Evolutionary conservation across 2,888 invertebrate genomes (phyloP).

Genomic region (Digitonthophagus gazella): DNA sequence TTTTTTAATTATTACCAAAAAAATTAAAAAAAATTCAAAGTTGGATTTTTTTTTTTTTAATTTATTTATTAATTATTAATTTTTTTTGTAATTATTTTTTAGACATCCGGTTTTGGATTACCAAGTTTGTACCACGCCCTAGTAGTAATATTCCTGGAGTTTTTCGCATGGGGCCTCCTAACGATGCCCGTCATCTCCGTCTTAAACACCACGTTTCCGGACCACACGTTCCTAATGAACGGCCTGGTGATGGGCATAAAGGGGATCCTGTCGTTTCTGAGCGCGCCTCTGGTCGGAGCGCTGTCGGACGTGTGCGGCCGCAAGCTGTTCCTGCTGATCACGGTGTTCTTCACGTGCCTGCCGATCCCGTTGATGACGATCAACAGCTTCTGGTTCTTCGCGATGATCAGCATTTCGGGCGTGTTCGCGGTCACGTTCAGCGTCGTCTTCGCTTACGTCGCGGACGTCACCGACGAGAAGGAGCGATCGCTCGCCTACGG

Average conservation of each 20-base stretch:
- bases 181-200: slow-evolving; percentile 95
- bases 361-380: slow-evolving; percentile 99
- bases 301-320: slow-evolving; percentile 98
- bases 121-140: slow-evolving; percentile 98
- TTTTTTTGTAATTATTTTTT: slow-evolving; percentile 51
- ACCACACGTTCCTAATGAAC: slow-evolving; percentile 99
- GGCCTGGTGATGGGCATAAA: slow-evolving; percentile 91
- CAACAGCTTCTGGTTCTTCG: slow-evolving; percentile 93
- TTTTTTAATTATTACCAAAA: too few species aligned
- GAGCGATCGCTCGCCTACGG: slow-evolving; percentile 95
- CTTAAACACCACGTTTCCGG: slow-evolving; percentile 95
- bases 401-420: slow-evolving; percentile 98
- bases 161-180: slow-evolving; percentile 98
- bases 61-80: slow-evolving; percentile 16
- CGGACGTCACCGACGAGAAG: slow-evolving; percentile 96
- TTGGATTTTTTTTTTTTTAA: background rate
- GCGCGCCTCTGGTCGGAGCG: slow-evolving; percentile 96
- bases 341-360: slow-evolving; percentile 97
- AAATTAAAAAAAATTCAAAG: background rate
- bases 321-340: slow-evolving; percentile 95
- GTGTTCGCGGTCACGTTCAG: slow-evolving; percentile 99
- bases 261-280: slow-evolving; percentile 95
- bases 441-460: slow-evolving; percentile 99
- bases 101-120: slow-evolving; percentile 85
- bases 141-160: slow-evolving; percentile 98